A percentile compares a stretch with the other conserved stretches of the same genome.
Evolutionary conservation across 2,888 invertebrate genomes (phyloP).

Genomic region (Vesta saturnalis): DNA sequence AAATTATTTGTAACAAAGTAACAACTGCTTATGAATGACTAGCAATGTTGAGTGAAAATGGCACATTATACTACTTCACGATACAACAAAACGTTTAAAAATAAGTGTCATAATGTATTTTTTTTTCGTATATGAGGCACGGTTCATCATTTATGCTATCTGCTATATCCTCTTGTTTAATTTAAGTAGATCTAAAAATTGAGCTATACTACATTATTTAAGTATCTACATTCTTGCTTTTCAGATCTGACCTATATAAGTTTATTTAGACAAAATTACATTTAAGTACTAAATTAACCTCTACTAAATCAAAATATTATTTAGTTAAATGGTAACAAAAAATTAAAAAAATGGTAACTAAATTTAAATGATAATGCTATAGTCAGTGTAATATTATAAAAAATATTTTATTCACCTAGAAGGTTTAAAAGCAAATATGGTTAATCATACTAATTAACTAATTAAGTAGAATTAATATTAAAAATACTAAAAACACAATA

Average conservation of each 20-base stretch:
- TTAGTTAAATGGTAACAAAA: not conserved
- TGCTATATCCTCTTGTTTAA: constrained; percentile 8
- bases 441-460: not conserved
- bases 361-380: not conserved
- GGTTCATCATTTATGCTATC: constrained; percentile 23
- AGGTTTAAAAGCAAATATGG: not conserved
- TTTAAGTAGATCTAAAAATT: constrained; percentile 10
- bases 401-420: not conserved
- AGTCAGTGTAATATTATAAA: not conserved
- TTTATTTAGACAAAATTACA: constrained; percentile 12
- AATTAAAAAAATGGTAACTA: not conserved
- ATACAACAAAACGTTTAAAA: no score
- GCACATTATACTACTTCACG: no score
- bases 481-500: constrained; percentile 12
- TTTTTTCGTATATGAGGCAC: constrained; percentile 26
- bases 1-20: not conserved
- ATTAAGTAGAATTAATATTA: not conserved
- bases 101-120: no score
- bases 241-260: constrained; percentile 20
- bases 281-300: constrained; percentile 3
- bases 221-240: constrained; percentile 15
- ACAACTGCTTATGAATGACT: not conserved
- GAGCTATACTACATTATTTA: constrained; percentile 22
- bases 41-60: not conserved
- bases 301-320: not conserved